Evolutionary conservation across 2,113 vertebrate genomes (phyloP), one percentile per base, ranked within the genome.

Genomic region (Gopherus evgoodei): DNA sequence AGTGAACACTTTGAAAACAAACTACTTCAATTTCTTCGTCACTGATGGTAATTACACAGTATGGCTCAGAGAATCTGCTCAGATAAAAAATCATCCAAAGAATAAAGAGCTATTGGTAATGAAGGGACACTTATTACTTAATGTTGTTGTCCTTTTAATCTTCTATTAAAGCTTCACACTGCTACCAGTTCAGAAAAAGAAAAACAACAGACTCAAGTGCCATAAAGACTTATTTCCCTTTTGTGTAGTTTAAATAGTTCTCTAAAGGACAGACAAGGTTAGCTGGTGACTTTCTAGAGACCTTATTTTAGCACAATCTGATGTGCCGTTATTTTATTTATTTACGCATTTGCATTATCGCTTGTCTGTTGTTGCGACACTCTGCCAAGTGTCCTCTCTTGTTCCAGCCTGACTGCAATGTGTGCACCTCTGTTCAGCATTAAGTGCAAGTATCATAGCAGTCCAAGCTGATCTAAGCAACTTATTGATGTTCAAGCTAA

Each of bases 341-440:
- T 65, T 65, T 38, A 35, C 38, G 65, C 1, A 14, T 85, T 90
- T 69, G 5, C 49, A 3, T 0, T 6, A 21, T 6, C 9, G 53
- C 38, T 35, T 19, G 1, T 44, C 81, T 62, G 13, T 22, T 62
- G 13, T 22, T 35, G 1, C 4, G 44, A 1, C 22, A 44, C 10
- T 65, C 62, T 38, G 0, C 0, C 21, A 29, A 90, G 56, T 14
- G 35, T 84, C 31, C 31, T 17, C 81, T 52, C 38, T 0, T 21
- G n/a, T 2, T 59, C 54, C 29, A n/a, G 38, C 16, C 65, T 21
- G 65, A 2, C 22, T n/a, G 52, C 1, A 0, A 2, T 16, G 29
- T 25, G 14, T 2, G 0, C 11, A 81, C 10, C 62, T 83, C 90
- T 69, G 53, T 19, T 27, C 65, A 42, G 38, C 24, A 5, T 49